Evolutionary conservation across 2,113 vertebrate genomes (phyloP).

Genomic region (Aphyosemion australe): DNA sequence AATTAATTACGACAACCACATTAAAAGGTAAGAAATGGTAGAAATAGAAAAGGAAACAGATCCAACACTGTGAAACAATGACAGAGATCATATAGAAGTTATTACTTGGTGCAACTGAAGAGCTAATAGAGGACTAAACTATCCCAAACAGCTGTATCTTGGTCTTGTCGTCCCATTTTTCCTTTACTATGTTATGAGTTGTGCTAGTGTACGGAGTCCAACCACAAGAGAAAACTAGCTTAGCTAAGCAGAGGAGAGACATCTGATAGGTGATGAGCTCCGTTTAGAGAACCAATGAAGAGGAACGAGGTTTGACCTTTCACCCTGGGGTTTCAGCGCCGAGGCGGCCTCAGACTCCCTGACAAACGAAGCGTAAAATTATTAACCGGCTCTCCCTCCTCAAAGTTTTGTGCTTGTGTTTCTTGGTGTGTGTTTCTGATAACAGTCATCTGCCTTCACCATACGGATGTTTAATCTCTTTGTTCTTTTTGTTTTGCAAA

Average conservation of each 20-base stretch:
- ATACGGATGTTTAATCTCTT: background rate
- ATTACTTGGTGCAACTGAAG: too few relatives aligned
- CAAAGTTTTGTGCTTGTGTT: background rate
- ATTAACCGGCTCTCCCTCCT: background rate
- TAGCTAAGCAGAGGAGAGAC: background rate
- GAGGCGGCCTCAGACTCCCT: background rate
- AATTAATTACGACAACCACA: too few relatives aligned
- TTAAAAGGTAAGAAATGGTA: too few relatives aligned
- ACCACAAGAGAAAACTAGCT: background rate
- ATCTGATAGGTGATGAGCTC: constrained; percentile 16
- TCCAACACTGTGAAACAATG: too few relatives aligned
- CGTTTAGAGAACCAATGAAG: constrained; percentile 31
- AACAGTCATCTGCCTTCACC: background rate
- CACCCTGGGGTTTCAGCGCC: constrained; percentile 1
- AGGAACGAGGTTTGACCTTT: constrained; percentile 38
- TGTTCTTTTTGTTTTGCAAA: background rate
- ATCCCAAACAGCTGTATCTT: too few relatives aligned
- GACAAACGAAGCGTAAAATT: constrained; percentile 17
- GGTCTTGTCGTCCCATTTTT: too few relatives aligned
- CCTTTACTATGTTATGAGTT: too few relatives aligned
- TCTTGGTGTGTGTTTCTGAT: constrained; percentile 5
- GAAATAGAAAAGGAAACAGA: too few relatives aligned
- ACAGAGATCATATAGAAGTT: too few relatives aligned
- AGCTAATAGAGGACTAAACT: too few relatives aligned
- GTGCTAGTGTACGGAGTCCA: background rate